These are phyloP conservation scores for Drosophila barbarae DNA, from an alignment of 2,888 invertebrate species.

Conservation along the genomic window DNA sequence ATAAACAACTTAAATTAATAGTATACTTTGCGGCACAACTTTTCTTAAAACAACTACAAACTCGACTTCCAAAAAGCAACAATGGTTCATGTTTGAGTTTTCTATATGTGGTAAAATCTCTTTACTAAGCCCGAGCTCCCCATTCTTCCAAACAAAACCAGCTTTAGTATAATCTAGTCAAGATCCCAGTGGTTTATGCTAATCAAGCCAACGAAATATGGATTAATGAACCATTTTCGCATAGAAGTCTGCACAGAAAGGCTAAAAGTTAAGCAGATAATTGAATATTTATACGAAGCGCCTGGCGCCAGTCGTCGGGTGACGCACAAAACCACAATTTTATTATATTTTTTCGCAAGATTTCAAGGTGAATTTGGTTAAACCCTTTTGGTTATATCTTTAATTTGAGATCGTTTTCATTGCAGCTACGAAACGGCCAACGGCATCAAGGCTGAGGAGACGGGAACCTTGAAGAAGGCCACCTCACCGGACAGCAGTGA, in stretches of 20 bases:
- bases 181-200: slow-evolving; percentile 32
- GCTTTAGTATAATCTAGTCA: slow-evolving; percentile 3
- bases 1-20: neutral
- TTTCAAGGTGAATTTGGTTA: slow-evolving; percentile 55
- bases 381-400: slow-evolving; percentile 3
- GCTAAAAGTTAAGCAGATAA: slow-evolving; percentile 46
- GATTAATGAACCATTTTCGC: slow-evolving; percentile 47
- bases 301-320: slow-evolving; percentile 52
- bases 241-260: slow-evolving; percentile 45
- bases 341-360: slow-evolving; percentile 13
- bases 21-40: slow-evolving; percentile 46
- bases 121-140: neutral
- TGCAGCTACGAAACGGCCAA: slow-evolving; percentile 89
- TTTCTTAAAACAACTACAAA: neutral
- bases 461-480: slow-evolving; percentile 87
- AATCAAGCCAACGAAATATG: slow-evolving; percentile 40
- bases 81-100: slow-evolving; percentile 1
- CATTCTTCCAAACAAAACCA: slow-evolving; percentile 26
- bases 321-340: slow-evolving; percentile 28
- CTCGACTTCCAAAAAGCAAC: neutral
- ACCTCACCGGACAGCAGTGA: slow-evolving; percentile 84
- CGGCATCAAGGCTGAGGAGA: slow-evolving; percentile 89
- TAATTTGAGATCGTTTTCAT: neutral
- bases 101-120: slow-evolving; percentile 2
- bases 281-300: slow-evolving; percentile 29